These are phyloP conservation scores for Sinhomidia bicolor DNA, from an alignment of 2,888 invertebrate genomes.

Conservation along the genomic window DNA sequence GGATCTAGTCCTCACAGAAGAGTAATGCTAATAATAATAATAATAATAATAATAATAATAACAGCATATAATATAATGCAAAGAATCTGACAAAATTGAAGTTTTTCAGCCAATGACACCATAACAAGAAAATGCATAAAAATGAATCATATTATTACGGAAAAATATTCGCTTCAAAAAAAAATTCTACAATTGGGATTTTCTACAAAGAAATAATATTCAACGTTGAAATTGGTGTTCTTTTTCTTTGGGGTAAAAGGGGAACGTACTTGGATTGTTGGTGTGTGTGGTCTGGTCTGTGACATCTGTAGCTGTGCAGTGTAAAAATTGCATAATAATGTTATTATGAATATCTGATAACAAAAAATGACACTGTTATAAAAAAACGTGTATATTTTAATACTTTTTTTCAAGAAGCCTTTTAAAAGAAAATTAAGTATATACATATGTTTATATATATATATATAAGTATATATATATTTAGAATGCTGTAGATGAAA, in stretches of 20 bases:
- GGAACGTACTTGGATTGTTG: neutral
- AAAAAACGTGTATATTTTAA: neutral
- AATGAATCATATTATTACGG: neutral
- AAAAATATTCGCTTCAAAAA: too few species aligned
- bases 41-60: too few species aligned
- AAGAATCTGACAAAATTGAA: neutral
- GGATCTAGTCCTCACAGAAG: neutral
- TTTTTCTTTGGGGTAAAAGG: neutral
- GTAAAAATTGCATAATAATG: too few species aligned
- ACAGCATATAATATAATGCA: neutral
- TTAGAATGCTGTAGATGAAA: neutral
- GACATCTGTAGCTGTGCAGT: too few species aligned
- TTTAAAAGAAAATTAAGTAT: slow-evolving; percentile 17
- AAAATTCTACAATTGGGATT: too few species aligned
- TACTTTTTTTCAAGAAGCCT: neutral
- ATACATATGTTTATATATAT: too few species aligned
- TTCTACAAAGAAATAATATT: neutral
- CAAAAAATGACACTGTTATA: neutral
- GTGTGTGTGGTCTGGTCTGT: too few species aligned
- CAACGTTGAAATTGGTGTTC: neutral
- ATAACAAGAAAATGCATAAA: neutral
- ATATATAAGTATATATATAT: too few species aligned
- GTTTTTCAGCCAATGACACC: neutral
- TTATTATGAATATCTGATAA: neutral
- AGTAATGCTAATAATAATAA: too few species aligned